Base-by-base conservation (phyloP, 2,888 invertebrate genomes). In the Priocnemis perturbator region DNA sequence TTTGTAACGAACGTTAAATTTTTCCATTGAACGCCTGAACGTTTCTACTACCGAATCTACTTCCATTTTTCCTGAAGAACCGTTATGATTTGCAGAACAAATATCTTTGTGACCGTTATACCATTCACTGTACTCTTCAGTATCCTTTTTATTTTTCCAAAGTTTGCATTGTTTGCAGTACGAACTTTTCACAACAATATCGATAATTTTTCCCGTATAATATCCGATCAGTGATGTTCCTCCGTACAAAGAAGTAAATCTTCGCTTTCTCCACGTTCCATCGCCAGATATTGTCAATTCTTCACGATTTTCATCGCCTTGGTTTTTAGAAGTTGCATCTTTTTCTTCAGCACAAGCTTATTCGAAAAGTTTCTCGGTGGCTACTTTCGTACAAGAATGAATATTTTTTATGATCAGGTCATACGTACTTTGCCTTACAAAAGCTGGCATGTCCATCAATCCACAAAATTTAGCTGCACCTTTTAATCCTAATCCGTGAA, bases 401-500 rank as follows among this genome's bases (percentile, higher is more conserved):
- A 74, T 74, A 58, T 73, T 73, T 7, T 72, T 63, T 20, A 72
- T 56, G 11, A 76, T 74, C 58, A 76, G 45, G 64, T 70, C 74
- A 58, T 73, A 75, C 19, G 71, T 59, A 60, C 45, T 55, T 45
- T 75, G 75, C n/a, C 37, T 3, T 47, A 74, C 17, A 63, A 74
- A 76, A 67, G 67, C 66, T 20, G 67, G 70, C 74, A 76, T 71
- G 69, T 79, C 76, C 74, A 76, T 74, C 21, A 77, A 61, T 50
- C 69, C 76, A 74, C 78, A 79, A 76, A 81, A 81, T 71, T 77
- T 62, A 59, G 67, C 47, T 19, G 69, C 77, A 50, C 77, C 77
- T 73, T 79, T 71, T 17, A 77, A 72, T n/a, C 78, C 76, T 69
- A 76, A 57, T 45, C 73, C 77, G 17, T 77, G 71, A 71, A 67